These are phyloP conservation scores for Centropus unirufus DNA, from an alignment of 2,113 vertebrate species.

Conservation along the genomic window DNA sequence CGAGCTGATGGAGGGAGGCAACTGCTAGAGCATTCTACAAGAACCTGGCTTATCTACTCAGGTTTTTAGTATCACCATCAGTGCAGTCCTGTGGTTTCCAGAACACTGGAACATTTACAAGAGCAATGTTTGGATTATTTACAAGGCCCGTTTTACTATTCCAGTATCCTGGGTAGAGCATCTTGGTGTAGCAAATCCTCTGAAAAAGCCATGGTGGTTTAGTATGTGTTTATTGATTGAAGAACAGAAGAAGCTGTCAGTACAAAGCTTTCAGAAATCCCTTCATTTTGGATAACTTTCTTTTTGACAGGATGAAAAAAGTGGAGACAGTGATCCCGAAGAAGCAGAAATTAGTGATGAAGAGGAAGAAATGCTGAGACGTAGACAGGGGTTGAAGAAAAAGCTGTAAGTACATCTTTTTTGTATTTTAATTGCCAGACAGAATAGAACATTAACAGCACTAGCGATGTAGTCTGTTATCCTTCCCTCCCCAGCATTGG, in stretches of 20 bases:
- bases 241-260: not conserved
- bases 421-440: not conserved
- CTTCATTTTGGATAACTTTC: not conserved
- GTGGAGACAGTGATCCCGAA: constrained; percentile 52
- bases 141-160: not conserved
- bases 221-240: not conserved
- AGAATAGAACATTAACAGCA: not conserved
- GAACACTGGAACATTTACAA: not conserved
- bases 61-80: not conserved
- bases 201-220: not conserved
- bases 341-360: constrained; percentile 73
- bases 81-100: not conserved
- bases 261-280: not conserved
- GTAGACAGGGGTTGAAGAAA: constrained; percentile 70
- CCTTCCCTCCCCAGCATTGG: not conserved
- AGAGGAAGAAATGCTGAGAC: constrained; percentile 79
- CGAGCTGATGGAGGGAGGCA: not conserved
- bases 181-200: not conserved
- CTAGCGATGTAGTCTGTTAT: not conserved
- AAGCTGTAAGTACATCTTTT: constrained; percentile 82
- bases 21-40: not conserved
- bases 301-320: constrained; percentile 60
- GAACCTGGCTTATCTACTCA: not conserved
- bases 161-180: not conserved
- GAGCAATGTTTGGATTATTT: not conserved